Base-by-base conservation (phyloP, 2,888 invertebrate species). In the Sarcophaga subvicina region DNA sequence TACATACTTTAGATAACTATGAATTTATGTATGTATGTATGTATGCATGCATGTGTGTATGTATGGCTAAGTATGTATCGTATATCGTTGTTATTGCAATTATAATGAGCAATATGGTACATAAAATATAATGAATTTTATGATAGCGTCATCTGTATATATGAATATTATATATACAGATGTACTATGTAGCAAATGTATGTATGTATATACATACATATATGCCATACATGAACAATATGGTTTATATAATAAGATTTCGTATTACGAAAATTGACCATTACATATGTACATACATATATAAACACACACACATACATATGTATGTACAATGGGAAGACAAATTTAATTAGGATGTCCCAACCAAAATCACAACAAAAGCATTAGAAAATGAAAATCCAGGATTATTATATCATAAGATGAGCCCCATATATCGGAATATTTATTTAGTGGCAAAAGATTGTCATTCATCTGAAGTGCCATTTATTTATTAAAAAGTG, bases 31-130 rank as follows among this genome's bases (percentile, higher is more conserved):
- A 49, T 66, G n/a, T 47, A 66, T 20, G 14, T 83, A 25, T 25
- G 4, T 45, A 72, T 71, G 37, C 20, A 60, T 83, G 25, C 5
- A 72, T 67, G 3, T 25, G 20, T 54, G n/a, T 20, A 27, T 67
- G 49, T 59, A 64, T 64, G 17, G 54, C 45, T 75, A 22, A 45
- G 47, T 14, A 54, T 70, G 25, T 25, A 20, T 14, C 17, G 70
- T 25, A 22, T 27, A 8, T 71, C 54, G 25, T 64, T 54, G 54
- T 54, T 76, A 10, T 54, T 77, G 77, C 60, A 77, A 62, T 72
- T 83, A 72, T 83, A 83, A 83, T 83, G 72, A 83, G 71, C 66
- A 78, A 78, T 66, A 49, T 10, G 77, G 66, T 67, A 77, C 71
- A 83, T 77, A 77, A 72, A 37, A 77, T 66, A 83, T 67, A 83